Conservation (phyloP, 2,113 vertebrate species). For the Ascaphus truei region DNA sequence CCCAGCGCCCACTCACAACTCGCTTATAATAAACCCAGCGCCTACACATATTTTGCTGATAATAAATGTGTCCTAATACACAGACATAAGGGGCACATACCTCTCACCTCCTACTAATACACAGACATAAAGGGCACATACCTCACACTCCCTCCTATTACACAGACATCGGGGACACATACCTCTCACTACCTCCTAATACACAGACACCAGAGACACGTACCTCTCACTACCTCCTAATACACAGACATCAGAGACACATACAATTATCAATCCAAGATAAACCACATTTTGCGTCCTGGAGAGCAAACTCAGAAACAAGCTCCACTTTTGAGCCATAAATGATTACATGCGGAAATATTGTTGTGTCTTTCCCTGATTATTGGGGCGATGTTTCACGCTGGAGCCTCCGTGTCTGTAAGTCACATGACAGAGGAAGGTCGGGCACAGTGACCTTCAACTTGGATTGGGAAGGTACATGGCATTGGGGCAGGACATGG, state of each 20-base stretch:
- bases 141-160: not conserved
- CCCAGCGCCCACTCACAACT: too few relatives aligned
- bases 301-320: slow-evolving; percentile 6
- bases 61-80: not conserved
- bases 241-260: not conserved
- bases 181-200: not conserved
- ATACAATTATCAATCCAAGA: too few relatives aligned
- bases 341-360: slow-evolving; percentile 12
- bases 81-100: not conserved
- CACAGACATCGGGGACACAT: not conserved
- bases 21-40: too few relatives aligned
- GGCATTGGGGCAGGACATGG: not conserved
- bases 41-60: too few relatives aligned
- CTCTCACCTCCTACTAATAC: not conserved
- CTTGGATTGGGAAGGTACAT: too few relatives aligned
- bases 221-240: not conserved
- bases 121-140: not conserved
- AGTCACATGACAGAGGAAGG: slow-evolving; percentile 11
- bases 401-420: not conserved
- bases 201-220: not conserved
- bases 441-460: not conserved
- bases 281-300: not conserved
- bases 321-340: not conserved
- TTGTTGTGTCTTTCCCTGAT: not conserved
- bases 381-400: slow-evolving; percentile 2